Conservation (phyloP, 2,797 vertebrate genomes). For the Vespertilio murinus region DNA sequence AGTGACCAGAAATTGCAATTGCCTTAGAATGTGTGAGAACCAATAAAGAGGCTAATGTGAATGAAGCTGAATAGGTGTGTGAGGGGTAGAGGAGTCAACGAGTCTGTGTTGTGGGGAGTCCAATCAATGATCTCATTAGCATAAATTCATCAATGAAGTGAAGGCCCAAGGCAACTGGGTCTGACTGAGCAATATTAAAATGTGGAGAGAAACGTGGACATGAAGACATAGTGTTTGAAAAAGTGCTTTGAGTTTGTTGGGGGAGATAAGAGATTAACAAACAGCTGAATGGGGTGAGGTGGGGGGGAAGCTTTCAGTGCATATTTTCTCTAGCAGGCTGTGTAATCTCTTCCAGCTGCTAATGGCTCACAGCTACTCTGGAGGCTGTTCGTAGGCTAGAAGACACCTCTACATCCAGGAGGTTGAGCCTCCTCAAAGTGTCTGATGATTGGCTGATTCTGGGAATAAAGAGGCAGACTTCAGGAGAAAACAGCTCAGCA, state of each 20-base stretch:
- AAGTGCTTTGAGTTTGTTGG: neutral
- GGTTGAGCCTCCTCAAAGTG: neutral
- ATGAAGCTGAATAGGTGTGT: fast-evolving
- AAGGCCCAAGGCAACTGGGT: neutral
- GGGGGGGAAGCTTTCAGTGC: neutral
- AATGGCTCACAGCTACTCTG: neutral
- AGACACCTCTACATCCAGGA: neutral
- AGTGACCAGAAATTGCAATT: too few species aligned
- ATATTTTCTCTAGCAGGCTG: neutral
- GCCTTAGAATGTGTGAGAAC: neutral
- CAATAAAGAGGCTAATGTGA: neutral
- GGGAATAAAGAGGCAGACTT: neutral
- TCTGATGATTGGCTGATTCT: neutral
- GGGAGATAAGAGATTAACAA: neutral
- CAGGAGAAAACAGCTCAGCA: neutral
- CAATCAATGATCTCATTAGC: neutral
- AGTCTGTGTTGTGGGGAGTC: neutral
- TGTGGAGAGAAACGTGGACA: neutral
- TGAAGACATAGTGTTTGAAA: neutral
- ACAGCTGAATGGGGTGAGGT: neutral
- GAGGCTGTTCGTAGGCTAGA: neutral
- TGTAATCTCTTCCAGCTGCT: neutral
- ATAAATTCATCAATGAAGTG: neutral
- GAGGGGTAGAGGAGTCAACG: neutral
- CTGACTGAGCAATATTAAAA: neutral